Percentiles rank a stretch among this genome's conserved stretches.
Conservation (phyloP, 2,113 vertebrate genomes). For the Colossoma macropomum region DNA sequence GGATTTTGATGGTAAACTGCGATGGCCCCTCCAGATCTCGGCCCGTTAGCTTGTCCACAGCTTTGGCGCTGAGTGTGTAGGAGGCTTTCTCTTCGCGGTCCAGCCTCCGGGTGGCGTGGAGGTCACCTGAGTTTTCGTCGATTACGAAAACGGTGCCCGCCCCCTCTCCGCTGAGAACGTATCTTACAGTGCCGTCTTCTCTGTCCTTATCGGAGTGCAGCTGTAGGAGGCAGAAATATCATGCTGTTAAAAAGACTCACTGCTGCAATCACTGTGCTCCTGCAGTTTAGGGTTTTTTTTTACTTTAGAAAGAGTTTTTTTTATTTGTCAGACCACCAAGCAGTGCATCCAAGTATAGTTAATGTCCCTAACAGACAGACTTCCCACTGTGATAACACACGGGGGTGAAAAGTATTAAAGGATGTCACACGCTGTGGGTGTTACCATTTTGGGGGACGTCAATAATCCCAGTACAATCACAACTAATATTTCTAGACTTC, state of each 20-base stretch:
- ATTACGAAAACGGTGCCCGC: conserved; percentile 94
- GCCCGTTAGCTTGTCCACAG: conserved; percentile 88
- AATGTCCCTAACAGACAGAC: background rate
- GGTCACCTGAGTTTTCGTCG: conserved; percentile 95
- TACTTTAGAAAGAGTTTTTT: background rate
- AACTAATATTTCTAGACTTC: background rate
- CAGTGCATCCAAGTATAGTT: background rate
- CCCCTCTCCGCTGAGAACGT: conserved; percentile 94
- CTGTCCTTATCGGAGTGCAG: conserved; percentile 94
- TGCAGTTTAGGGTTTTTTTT: background rate
- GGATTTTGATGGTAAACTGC: conserved; percentile 97
- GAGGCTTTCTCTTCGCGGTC: conserved; percentile 94
- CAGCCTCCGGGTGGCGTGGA: conserved; percentile 93
- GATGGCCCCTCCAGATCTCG: conserved; percentile 92
- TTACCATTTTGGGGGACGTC: background rate
- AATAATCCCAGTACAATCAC: background rate
- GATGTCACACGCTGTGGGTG: background rate
- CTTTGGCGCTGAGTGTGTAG: conserved; percentile 91
- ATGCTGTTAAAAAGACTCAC: background rate
- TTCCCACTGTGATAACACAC: background rate
- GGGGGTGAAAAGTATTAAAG: background rate
- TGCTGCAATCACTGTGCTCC: background rate
- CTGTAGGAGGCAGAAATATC: conserved; percentile 71
- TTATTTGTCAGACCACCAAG: background rate
- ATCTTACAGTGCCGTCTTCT: conserved; percentile 90